Percentiles rank a stretch among this genome's conserved stretches.
Evolutionary conservation across 2,888 invertebrate species (phyloP).

Genomic region (Sinentomon sp.): DNA sequence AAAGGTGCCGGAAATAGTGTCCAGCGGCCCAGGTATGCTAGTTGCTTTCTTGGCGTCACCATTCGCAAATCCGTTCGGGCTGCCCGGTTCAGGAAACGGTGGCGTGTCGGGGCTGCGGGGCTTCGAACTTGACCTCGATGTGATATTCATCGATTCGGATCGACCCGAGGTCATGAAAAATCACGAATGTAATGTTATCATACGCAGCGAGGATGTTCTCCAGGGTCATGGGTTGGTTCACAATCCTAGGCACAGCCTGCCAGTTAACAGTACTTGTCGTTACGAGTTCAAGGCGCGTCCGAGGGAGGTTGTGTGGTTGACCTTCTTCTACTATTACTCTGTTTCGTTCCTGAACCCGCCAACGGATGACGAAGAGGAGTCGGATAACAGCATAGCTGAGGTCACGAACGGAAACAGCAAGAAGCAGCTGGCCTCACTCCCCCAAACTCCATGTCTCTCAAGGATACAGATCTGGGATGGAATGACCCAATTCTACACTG

Average conservation of each 20-base stretch:
- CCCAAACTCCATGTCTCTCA: too few species aligned
- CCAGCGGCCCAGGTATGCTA: constrained; percentile 50
- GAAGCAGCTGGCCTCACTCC: too few species aligned
- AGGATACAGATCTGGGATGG: too few species aligned
- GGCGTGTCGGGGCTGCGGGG: constrained; percentile 38
- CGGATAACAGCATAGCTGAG: too few species aligned
- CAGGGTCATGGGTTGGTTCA: constrained; percentile 42
- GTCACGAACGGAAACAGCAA: too few species aligned
- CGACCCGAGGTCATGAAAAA: constrained; percentile 50
- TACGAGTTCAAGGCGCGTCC: constrained; percentile 54
- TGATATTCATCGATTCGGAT: constrained; percentile 62
- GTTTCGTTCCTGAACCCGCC: too few species aligned
- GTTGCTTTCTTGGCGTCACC: constrained; percentile 68
- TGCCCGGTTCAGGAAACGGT: too few species aligned
- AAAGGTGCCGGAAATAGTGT: constrained; percentile 39
- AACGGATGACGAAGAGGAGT: too few species aligned
- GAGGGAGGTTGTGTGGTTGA: constrained; percentile 57
- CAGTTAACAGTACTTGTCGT: constrained; percentile 59
- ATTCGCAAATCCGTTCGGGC: constrained; percentile 35
- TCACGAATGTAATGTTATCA: too few species aligned
- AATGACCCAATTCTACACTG: too few species aligned
- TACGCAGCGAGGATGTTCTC: too few species aligned
- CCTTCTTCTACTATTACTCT: constrained; percentile 62
- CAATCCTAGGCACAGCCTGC: constrained; percentile 54
- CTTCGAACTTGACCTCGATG: constrained; percentile 67